Base-by-base conservation (phyloP, 2,113 vertebrate species). In the Eulemur rufifrons region DNA sequence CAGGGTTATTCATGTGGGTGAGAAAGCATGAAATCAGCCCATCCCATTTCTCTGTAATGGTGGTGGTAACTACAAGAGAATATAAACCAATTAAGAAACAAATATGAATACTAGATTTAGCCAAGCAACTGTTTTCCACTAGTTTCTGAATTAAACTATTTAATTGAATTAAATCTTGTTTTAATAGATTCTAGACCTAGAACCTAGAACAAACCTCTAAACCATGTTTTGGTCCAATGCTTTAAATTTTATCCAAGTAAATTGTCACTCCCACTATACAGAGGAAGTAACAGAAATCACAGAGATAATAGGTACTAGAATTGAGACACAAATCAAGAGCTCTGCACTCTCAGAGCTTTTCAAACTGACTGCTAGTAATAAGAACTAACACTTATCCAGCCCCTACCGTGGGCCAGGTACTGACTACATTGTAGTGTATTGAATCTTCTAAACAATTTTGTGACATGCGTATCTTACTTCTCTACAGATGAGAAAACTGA, bases 111-210 rank as follows among this genome's bases (percentile, higher is more conserved):
- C 63, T 52, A 17, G 11, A 91, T 21, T 74, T 61, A 83, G 23
- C 32, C 47, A 97, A 92, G 25, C 21, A 93, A 61, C 39, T 91
- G 2, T 4, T 54, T 80, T 69, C 64, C 91, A 69, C 34, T 76
- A 84, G 71, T 54, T 86, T 84, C 56, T 84, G 74, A 74, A 68
- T 95, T 89, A 89, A 86, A 47, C 23, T 64, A 54, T 68, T 95
- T 71, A 52, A 95, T 23, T 84, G 37, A 89, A 74, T 82, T 74
- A 81, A 42, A 80, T 23, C 14, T 87, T 34, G n/a, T 71, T 32
- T 42, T 25, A 50, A 56, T 25, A 64, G 3, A 50, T 77, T 77
- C 17, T 78, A 78, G 18, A n/a, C 15, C 9, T 37, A 20, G 34
- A 69, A 69, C 8, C n/a, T 78, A 85, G 21, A 83, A 54, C 5